Conservation (phyloP, 1,140 invertebrate species). For the Zaprionus taronus region DNA sequence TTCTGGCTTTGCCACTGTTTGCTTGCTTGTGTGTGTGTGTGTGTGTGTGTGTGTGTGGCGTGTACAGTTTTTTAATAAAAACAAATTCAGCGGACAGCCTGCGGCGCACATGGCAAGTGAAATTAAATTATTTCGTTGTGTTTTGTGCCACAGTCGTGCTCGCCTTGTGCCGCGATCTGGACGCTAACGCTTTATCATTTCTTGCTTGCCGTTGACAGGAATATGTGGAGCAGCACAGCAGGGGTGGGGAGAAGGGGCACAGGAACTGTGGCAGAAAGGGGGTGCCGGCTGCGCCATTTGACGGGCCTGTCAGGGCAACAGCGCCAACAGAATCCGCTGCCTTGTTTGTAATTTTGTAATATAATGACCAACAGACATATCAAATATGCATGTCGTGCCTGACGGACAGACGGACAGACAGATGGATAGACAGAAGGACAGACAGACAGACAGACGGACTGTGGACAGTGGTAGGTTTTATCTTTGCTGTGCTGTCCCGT, state of each 20-base stretch:
- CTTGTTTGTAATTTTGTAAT: constrained; percentile 53
- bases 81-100: constrained; percentile 77
- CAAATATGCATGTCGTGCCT: constrained; percentile 42
- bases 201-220: constrained; percentile 64
- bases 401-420: background rate
- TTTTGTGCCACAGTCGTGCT: constrained; percentile 29
- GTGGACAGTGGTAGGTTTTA: background rate
- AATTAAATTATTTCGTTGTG: constrained; percentile 77
- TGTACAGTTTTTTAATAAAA: constrained; percentile 79
- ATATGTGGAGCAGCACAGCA: constrained; percentile 9
- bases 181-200: constrained; percentile 74
- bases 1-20: constrained; percentile 47
- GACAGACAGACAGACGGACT: background rate
- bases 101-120: constrained; percentile 78
- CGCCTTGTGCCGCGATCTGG: constrained; percentile 48
- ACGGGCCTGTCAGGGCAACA: constrained; percentile 51
- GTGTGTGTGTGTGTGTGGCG: constrained; percentile 41
- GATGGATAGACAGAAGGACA: background rate
- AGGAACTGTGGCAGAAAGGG: background rate
- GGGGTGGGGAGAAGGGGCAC: too few relatives aligned
- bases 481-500: background rate
- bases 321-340: constrained; percentile 13
- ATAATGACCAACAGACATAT: constrained; percentile 64
- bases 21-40: constrained; percentile 1
- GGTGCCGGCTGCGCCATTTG: constrained; percentile 41